These are phyloP conservation scores for Drosophila oshimai DNA, from an alignment of 1,140 invertebrate genomes.

Conservation along the genomic window DNA sequence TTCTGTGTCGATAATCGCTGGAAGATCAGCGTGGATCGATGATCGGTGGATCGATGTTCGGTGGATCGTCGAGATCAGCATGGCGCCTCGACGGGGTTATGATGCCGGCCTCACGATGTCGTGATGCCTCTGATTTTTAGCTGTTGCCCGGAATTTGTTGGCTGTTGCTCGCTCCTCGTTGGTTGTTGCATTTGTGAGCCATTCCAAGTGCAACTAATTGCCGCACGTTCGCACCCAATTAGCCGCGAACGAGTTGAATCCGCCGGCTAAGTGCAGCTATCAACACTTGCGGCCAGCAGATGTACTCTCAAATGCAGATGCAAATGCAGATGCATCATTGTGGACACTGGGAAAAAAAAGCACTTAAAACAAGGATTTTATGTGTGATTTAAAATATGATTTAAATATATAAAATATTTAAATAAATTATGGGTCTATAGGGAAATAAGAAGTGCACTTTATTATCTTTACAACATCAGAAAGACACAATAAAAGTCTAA, in stretches of 20 bases:
- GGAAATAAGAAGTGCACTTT: too few relatives aligned
- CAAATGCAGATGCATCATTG: constrained; percentile 3
- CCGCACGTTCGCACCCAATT: constrained; percentile 78
- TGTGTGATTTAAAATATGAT: too few relatives aligned
- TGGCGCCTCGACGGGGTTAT: constrained; percentile 66
- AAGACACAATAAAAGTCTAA: too few relatives aligned
- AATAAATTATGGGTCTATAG: too few relatives aligned
- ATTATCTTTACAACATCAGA: too few relatives aligned
- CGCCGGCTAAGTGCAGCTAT: constrained; percentile 71
- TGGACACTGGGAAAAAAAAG: background rate
- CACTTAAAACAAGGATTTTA: too few relatives aligned
- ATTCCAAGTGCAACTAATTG: constrained; percentile 76
- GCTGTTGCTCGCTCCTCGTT: background rate
- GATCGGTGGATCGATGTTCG: constrained; percentile 32
- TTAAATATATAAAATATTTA: too few relatives aligned
- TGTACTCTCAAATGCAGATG: constrained; percentile 37
- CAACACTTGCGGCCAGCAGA: constrained; percentile 54
- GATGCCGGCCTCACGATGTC: constrained; percentile 63
- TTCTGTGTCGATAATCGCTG: constrained; percentile 42
- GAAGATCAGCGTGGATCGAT: constrained; percentile 32
- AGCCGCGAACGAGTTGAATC: constrained; percentile 65
- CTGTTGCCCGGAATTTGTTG: constrained; percentile 7
- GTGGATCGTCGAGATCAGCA: too few relatives aligned
- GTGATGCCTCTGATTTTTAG: background rate
- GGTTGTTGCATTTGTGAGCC: constrained; percentile 52